Evolutionary conservation across 2,113 vertebrate species (phyloP), one percentile per base, ranked within the genome.

Genomic region (Hylia prasina): DNA sequence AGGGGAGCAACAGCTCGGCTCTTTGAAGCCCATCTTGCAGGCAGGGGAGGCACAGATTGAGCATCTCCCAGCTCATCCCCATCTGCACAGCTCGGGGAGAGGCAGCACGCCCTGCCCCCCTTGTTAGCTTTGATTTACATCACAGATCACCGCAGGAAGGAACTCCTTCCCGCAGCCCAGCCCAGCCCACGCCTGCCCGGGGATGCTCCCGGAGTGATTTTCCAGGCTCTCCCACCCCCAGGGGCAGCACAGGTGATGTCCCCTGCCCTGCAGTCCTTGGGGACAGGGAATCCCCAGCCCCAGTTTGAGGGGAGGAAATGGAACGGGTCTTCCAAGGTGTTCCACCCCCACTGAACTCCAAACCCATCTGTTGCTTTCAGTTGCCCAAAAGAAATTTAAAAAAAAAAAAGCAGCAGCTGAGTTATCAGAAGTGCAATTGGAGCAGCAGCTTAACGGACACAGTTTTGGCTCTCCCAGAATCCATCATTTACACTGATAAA

Each of bases 311-410:
- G 68, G 73, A 77, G 69, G 78, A 51, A 27, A 86, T 33, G 51
- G 50, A 93, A 72, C 9, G 58, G 47, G 33, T 76, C 39, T 87
- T 75, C 72, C 64, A 57, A 64, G 68, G 70, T 4, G 19, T n/a
- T 51, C 72, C 70, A 22, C 60, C 94, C 94, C 96, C 91, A 48
- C 24, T 35, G 2, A 72, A 66, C 57, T 20, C 87, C 82, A 96
- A 70, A 80, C 82, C 96, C 94, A 94, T 66, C 95, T 98, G 97
- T 19, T 85, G 12, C 89, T 73, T 45, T 64, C 30, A 9, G 56
- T 22, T 24, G 17, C 51, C 48, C 25, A n/a, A n/a, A 31, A 30
- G 22, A 16, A 37, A 33, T 6, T 6, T 28, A 11, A 11, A 20
- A 31, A 16, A 16, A 30, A 65, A 28, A 15, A 45, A 45, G 71